Percentiles rank a stretch among this genome's conserved stretches.
phyloP scores from a whole-genome alignment of 2,113 vertebrate genomes.

The Tauraco erythrolophus region DNA sequence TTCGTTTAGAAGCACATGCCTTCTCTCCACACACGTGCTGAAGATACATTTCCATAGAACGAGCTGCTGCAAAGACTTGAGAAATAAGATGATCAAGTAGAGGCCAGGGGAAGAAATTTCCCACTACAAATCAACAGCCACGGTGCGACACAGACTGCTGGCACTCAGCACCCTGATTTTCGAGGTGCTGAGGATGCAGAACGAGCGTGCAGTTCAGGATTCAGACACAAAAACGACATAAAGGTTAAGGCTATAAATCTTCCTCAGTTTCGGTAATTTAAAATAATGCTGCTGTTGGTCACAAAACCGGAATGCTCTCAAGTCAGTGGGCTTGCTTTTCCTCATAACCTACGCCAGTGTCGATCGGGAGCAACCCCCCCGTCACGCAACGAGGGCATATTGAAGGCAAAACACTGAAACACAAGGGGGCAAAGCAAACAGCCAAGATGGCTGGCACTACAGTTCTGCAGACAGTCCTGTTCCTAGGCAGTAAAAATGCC shows the following conservation, averaged over 20 bases:
- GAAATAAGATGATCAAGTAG: neutral
- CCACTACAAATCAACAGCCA: constrained; percentile 6
- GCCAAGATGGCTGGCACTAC: neutral
- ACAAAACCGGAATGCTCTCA: constrained; percentile 11
- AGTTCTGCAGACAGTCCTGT: constrained; percentile 3
- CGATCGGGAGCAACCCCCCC: neutral
- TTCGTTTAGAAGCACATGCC: neutral
- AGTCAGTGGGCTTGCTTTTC: neutral
- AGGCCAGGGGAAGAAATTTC: constrained; percentile 1
- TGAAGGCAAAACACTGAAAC: constrained; percentile 25
- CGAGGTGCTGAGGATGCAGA: neutral
- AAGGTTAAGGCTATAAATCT: constrained; percentile 22
- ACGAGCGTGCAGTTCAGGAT: neutral
- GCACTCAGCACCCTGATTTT: constrained; percentile 6
- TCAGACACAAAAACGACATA: neutral
- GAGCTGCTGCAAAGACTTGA: constrained; percentile 3
- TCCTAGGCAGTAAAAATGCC: constrained; percentile 21
- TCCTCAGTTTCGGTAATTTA: neutral
- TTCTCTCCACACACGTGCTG: neutral
- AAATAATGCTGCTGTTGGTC: neutral
- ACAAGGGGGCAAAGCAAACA: neutral
- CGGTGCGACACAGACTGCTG: neutral
- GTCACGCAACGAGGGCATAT: neutral
- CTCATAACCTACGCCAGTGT: neutral
- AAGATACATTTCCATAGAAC: neutral